Base-by-base conservation (phyloP, 1,140 invertebrate genomes). In the Leucophenga varia region DNA sequence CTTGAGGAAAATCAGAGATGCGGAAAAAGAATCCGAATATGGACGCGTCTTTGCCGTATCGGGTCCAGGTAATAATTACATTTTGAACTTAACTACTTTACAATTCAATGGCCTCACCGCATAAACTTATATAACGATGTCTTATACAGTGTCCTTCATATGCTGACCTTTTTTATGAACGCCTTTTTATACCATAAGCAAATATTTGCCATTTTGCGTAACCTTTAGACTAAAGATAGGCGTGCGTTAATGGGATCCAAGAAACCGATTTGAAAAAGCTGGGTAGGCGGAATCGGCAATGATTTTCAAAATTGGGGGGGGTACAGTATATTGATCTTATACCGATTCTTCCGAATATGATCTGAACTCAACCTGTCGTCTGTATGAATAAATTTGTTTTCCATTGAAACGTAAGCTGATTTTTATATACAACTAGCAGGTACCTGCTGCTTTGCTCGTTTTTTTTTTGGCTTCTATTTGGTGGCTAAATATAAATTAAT, bases 1-100 rank as follows among this genome's bases (percentile, higher is more conserved):
- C 65, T 77, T 92, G 72, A 80, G 82, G 63, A 89, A 85, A 78
- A 84, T 95, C 70, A 79, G 79, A 54, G 86, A 95, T 81, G 90
- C 88, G 58, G 90, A 95, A 31, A 87, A 84, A 68, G 95, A 98
- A 77, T 83, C 84, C 14, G 85, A 84, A 61, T 97, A 91, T 79
- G 95, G 96, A 59, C 97, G 92, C 81, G 95, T 98, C 2, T 95
- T 88, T 75, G 94, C 93, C 16, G 96, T 98, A 14, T 98, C 95
- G 44, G 96, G 95, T 56, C 95, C 95, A 79, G 93, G 94, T 96
- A 81, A 82, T 20, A 31, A 19, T 5, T 44, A 16, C 13, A 20
- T 32, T 46, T 40, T 28, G n/a, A 43, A 14, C 30, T 9, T 19
- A 17, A 16, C 13, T n/a, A 34, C 5, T 5, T n/a, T 9, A n/a